phyloP scores from a whole-genome alignment of 2,888 invertebrate species.

The Polyommatus icarus region DNA sequence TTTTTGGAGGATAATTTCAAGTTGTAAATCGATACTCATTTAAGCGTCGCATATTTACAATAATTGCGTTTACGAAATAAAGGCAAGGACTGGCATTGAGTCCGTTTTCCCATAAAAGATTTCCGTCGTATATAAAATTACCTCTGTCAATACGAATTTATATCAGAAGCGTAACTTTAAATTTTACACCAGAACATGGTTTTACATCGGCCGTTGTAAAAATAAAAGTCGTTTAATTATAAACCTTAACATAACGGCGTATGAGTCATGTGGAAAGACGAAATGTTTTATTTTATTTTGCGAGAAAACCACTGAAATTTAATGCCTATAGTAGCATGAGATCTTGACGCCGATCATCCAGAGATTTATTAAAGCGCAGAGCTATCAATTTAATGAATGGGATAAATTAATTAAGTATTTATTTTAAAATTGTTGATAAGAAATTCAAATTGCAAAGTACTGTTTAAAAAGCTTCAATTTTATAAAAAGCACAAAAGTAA shows the following conservation, averaged over 20 bases:
- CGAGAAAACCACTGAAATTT: conserved; percentile 61
- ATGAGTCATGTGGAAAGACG: conserved; percentile 28
- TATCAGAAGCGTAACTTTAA: conserved; percentile 55
- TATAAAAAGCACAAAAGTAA: neutral
- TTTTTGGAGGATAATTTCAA: neutral
- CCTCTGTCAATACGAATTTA: conserved; percentile 56
- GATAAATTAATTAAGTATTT: neutral
- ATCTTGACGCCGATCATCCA: conserved; percentile 34
- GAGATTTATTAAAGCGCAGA: conserved; percentile 13
- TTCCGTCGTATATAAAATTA: conserved; percentile 37
- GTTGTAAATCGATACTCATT: neutral
- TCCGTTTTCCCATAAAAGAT: conserved; percentile 26
- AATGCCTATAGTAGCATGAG: conserved; percentile 48
- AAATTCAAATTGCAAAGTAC: neutral
- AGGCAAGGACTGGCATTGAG: conserved; percentile 25
- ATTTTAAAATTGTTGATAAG: neutral
- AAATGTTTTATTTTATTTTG: conserved; percentile 38
- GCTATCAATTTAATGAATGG: neutral
- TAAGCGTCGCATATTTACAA: neutral
- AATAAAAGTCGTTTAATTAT: conserved; percentile 36
- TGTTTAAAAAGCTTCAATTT: neutral
- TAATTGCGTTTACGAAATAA: conserved; percentile 27
- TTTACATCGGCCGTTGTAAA: conserved; percentile 36
- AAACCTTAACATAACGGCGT: conserved; percentile 35
- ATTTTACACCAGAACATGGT: conserved; percentile 51